Base-by-base conservation (phyloP, 2,113 vertebrate genomes). In the Cheirogaleus medius region DNA sequence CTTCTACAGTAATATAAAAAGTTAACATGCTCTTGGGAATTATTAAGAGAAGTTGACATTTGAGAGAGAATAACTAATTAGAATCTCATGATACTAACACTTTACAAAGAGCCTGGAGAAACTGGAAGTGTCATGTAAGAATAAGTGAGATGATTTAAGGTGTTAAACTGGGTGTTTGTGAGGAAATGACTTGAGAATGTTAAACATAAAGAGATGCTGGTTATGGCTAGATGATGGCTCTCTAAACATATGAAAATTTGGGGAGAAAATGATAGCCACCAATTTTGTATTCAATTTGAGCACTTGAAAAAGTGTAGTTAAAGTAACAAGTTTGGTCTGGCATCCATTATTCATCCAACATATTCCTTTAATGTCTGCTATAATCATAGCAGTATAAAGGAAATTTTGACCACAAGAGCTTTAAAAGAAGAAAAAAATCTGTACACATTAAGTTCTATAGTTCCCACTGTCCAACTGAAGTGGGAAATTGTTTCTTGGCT, bases 21-120 rank as follows among this genome's bases (percentile, higher is more conserved):
- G 23, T 87, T 82, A 90, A 66, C 60, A 87, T 56, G 15, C 4
- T 86, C 58, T 64, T 49, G 58, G 27, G 63, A 95, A 83, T 92
- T 83, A 83, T 78, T 49, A 52, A 74, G 73, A 76, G 20, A 80
- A 87, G 64, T 39, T 94, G 82, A 71, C 85, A 82, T 88, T 86
- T 95, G 52, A 76, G 71, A 94, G 27, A 87, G 60, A 94, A 52
- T 71, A 80, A 60, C 88, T 90, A 60, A 91, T 54, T 91, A 83
- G 56, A 87, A 52, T 84, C 54, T 95, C 23, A 77, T 49, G 32
- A 68, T 90, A 27, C 32, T 78, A 87, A 60, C 64, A 81, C 71
- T 96, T 93, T 80, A 39, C 52, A 94, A 93, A 76, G 49, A 91
- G 7, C 64, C 42, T 58, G 56, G 27, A 94, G 82, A 73, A 76